Percentiles rank a stretch among this genome's conserved stretches.
Evolutionary conservation across 2,113 vertebrate species (phyloP).

Genomic region (Tringa solitaria): DNA sequence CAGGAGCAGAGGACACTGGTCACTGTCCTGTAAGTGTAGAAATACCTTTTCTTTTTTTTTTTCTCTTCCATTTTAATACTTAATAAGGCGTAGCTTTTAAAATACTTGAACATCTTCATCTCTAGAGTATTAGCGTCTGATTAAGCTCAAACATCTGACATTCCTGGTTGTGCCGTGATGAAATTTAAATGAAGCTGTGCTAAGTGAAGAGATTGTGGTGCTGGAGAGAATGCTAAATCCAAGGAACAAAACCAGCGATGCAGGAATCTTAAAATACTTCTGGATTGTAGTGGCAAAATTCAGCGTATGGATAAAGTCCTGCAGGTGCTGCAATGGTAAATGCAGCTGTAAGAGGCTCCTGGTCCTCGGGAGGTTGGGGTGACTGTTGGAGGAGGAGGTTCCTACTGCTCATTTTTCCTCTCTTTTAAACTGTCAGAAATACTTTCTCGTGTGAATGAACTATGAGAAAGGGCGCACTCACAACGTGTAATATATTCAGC

Average conservation of each 20-base stretch:
- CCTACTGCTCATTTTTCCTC: background rate
- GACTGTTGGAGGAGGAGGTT: background rate
- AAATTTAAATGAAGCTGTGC: background rate
- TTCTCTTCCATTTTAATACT: background rate
- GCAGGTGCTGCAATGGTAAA: background rate
- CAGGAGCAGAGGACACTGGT: background rate
- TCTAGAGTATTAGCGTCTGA: background rate
- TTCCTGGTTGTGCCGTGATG: too few species aligned
- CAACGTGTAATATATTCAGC: background rate
- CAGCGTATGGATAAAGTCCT: too few species aligned
- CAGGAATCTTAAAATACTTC: background rate
- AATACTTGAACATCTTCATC: background rate
- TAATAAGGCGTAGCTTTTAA: background rate
- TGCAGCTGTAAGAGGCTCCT: background rate
- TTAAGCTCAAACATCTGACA: background rate
- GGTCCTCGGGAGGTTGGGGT: accelerated
- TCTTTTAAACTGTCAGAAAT: background rate
- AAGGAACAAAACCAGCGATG: background rate
- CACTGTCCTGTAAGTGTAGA: background rate
- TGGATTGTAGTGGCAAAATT: background rate
- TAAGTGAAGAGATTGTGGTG: background rate
- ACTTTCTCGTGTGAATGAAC: background rate
- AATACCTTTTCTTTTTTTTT: too few species aligned
- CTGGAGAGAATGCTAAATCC: background rate
- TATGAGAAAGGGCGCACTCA: background rate